Evolutionary conservation across 2,888 invertebrate genomes (phyloP), one percentile per base, ranked within the genome.

Genomic region (Diplolepis rosae): DNA sequence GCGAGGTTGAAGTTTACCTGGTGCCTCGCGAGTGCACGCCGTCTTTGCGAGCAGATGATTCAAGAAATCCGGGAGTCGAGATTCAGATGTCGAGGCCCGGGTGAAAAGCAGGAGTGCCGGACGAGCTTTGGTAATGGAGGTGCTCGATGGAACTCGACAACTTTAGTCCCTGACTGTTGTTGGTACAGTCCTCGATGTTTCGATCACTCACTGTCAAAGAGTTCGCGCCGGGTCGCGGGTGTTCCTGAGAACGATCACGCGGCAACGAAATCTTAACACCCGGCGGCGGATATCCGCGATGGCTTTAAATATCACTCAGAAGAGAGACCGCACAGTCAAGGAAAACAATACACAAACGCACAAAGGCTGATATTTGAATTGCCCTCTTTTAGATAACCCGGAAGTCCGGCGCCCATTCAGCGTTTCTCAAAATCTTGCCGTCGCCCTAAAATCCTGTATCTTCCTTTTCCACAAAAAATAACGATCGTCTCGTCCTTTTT

Each of bases 311-410:
- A 39, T 67, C 24, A 52, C 39, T 39, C 15, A n/a, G 52, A 35
- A 52, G 18, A 52, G 52, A 51, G 52, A 67, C n/a, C 66, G 30
- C 32, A 56, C n/a, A 39, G 61, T 24, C 13, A n/a, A 52, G 66
- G 68, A 66, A 74, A 71, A 74, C 71, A 65, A 45, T 51, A 74
- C 69, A 74, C 71, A 69, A 72, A 71, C 72, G 72, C 69, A 74
- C 69, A 74, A 74, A 74, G 66, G 52, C 32, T 39, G 65, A 74
- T 54, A 61, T 74, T 74, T 74, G 66, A 74, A 74, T 71, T 67
- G 71, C 74, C 74, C 74, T 74, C 48, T 9, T 32, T 32, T 22
- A 56, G 11, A 35, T 11, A 56, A 39, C 35, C 56, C 35, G 56
- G 56, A 56, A 39, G 35, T 56, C 56, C 35, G 35, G 56, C 35